Percentiles rank a stretch among this genome's conserved stretches.
These are phyloP conservation scores for Apamea sordens DNA, from an alignment of 2,888 invertebrate species.

Conservation along the genomic window DNA sequence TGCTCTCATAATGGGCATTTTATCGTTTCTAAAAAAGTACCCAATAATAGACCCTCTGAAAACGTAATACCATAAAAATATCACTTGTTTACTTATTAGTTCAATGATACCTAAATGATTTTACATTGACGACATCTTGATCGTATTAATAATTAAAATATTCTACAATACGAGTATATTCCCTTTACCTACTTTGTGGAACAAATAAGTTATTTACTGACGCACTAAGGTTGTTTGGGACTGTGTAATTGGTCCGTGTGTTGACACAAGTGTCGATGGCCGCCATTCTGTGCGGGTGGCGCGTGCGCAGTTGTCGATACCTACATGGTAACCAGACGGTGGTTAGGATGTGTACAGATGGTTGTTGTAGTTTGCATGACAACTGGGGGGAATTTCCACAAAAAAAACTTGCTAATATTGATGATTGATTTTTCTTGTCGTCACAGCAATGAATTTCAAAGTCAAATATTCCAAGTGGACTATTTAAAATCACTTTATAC, in stretches of 20 bases:
- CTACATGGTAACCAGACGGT: slow-evolving; percentile 46
- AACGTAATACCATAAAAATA: background rate
- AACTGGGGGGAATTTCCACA: background rate
- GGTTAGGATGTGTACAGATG: slow-evolving; percentile 40
- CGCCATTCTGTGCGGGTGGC: slow-evolving; percentile 54
- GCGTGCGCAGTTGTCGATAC: slow-evolving; percentile 66
- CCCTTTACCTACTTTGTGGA: slow-evolving; percentile 20
- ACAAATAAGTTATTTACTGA: slow-evolving; percentile 45
- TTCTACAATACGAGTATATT: slow-evolving; percentile 3
- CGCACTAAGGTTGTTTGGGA: slow-evolving; percentile 48
- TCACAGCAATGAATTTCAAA: background rate
- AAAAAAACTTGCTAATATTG: no score
- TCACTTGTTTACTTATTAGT: background rate
- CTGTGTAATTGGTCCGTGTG: slow-evolving; percentile 44
- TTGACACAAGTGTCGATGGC: slow-evolving; percentile 64
- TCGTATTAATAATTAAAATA: slow-evolving; percentile 5
- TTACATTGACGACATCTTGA: slow-evolving; percentile 4
- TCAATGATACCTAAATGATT: background rate
- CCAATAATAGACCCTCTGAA: background rate
- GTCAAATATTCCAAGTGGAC: background rate
- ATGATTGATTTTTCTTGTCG: background rate
- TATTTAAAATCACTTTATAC: background rate
- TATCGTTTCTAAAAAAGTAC: background rate
- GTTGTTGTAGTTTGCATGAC: slow-evolving; percentile 26
- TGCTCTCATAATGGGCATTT: background rate